Percentiles rank a stretch among this genome's conserved stretches.
These are phyloP conservation scores for Lydus trimaculatus DNA, from an alignment of 2,888 invertebrate genomes.

Conservation along the genomic window DNA sequence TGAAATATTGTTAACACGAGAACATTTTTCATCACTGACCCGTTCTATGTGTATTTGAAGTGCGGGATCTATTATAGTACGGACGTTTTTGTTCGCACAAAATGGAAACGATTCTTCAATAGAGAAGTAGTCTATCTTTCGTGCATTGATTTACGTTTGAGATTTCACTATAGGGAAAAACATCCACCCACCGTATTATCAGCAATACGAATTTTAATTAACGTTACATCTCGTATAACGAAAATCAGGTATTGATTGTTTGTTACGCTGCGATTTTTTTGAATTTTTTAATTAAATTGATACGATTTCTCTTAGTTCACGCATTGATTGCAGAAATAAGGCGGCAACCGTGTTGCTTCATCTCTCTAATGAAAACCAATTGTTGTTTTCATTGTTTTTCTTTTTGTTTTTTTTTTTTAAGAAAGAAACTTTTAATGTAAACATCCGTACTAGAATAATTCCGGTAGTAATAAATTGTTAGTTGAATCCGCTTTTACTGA, in stretches of 20 bases:
- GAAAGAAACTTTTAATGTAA: not conserved
- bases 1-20: constrained; percentile 32
- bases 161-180: not conserved
- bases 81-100: constrained; percentile 30
- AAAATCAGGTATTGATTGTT: not conserved
- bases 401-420: too few species aligned
- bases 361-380: too few species aligned
- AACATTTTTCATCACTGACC: constrained; percentile 33
- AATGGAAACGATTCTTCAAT: constrained; percentile 30
- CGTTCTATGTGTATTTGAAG: constrained; percentile 31
- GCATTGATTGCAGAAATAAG: too few species aligned
- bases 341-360: too few species aligned
- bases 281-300: too few species aligned
- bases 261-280: not conserved
- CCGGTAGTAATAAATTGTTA: constrained; percentile 4
- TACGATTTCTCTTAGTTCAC: too few species aligned
- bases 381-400: too few species aligned
- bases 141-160: constrained; percentile 30
- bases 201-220: not conserved
- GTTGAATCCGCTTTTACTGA: not conserved
- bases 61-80: constrained; percentile 31
- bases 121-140: constrained; percentile 25
- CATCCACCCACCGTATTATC: not conserved
- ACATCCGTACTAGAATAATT: constrained; percentile 2
- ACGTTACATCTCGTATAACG: not conserved